Evolutionary conservation across 2,113 vertebrate genomes (phyloP).

Genomic region (Silurus asotus): DNA sequence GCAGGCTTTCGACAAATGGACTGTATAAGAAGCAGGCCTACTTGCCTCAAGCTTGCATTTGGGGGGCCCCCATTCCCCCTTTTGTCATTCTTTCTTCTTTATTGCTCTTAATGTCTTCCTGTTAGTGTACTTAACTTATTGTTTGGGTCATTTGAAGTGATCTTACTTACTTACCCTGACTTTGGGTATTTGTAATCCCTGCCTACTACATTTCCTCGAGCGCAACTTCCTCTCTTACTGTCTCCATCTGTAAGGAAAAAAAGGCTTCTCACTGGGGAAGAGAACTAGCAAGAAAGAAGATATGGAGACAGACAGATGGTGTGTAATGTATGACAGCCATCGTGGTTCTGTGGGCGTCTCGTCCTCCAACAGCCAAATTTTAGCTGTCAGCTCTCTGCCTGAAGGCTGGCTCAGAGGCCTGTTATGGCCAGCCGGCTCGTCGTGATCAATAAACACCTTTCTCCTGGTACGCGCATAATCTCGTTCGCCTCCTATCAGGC

Average conservation of each 20-base stretch:
- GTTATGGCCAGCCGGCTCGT: constrained; percentile 48
- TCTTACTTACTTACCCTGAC: background rate
- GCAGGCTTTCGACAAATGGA: constrained; percentile 64
- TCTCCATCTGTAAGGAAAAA: background rate
- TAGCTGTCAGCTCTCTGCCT: constrained; percentile 33
- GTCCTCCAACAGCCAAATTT: constrained; percentile 61
- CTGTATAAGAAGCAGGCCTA: constrained; percentile 26
- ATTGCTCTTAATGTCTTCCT: constrained; percentile 10
- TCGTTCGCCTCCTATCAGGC: constrained; percentile 60
- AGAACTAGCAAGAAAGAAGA: constrained; percentile 52
- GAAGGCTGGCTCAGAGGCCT: constrained; percentile 51
- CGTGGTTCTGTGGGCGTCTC: constrained; percentile 63
- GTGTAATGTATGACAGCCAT: constrained; percentile 66
- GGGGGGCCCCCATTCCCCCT: constrained; percentile 33
- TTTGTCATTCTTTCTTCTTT: constrained; percentile 24
- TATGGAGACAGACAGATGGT: constrained; percentile 69
- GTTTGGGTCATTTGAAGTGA: background rate
- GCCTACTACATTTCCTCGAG: background rate
- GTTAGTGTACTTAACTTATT: background rate
- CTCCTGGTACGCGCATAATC: constrained; percentile 51
- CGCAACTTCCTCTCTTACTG: background rate
- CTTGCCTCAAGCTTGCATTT: background rate
- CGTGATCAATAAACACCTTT: constrained; percentile 64
- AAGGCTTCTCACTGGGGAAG: background rate
- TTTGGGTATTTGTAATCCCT: background rate